A percentile compares a stretch with the other conserved stretches of the same genome.
Conservation (phyloP, 2,113 vertebrate genomes). For the sheep (Ovis aries) region ARS-UI_Ramb_v3.0 NC_056071.1:37118501-37119000, state of each 20-base stretch:
- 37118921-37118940: neutral
- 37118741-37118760: neutral
- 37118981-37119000: neutral
- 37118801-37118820: neutral
- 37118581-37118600: neutral
- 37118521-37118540: neutral
- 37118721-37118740: neutral
- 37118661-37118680: neutral
- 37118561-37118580: neutral
- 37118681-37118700: slow-evolving; percentile 8
- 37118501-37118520: neutral
- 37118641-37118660: neutral
- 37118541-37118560: neutral
- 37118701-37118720: neutral
- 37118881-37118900: neutral
- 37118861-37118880: neutral
- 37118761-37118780: neutral
- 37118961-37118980: slow-evolving; percentile 6
- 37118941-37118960: neutral
- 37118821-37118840: neutral
- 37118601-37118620: neutral
- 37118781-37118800: neutral
- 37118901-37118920: neutral
- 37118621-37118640: neutral
- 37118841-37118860: slow-evolving; percentile 21